Conservation (phyloP, 2,113 vertebrate genomes). For the Actenoides lindsayi region DNA sequence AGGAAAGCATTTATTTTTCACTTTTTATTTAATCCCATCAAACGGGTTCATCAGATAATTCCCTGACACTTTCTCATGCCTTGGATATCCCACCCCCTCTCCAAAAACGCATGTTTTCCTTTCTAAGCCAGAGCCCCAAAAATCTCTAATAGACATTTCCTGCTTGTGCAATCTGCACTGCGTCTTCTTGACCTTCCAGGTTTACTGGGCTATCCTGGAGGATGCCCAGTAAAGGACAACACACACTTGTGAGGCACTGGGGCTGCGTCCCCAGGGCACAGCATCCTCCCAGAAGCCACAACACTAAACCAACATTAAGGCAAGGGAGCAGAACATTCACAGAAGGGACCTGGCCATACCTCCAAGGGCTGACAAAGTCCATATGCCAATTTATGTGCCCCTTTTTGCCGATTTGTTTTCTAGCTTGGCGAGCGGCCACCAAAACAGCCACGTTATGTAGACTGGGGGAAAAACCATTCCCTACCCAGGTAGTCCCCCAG, state of each 20-base stretch:
- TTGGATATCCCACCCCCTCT: not conserved
- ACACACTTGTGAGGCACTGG: not conserved
- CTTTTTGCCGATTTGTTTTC: not conserved
- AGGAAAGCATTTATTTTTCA: constrained; percentile 52
- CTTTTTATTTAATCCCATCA: constrained; percentile 38
- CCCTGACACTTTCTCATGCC: not conserved
- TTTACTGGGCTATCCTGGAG: not conserved
- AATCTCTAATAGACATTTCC: not conserved
- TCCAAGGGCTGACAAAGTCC: not conserved
- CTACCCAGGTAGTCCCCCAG: not conserved
- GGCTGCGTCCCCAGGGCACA: not conserved
- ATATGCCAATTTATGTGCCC: not conserved
- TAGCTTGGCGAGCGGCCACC: not conserved
- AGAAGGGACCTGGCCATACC: not conserved
- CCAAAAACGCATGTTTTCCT: not conserved
- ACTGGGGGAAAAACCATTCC: not conserved
- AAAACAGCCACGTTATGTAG: not conserved
- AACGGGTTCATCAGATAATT: constrained; percentile 12
- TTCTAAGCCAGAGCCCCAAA: not conserved
- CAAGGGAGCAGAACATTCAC: not conserved
- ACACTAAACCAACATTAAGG: not conserved
- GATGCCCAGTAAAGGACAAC: not conserved
- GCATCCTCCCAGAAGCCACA: not conserved
- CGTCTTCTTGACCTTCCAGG: not conserved
- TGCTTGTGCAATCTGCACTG: not conserved